Percentiles rank a stretch among this genome's conserved stretches.
phyloP scores from a whole-genome alignment of 2,797 vertebrate species.

The Sebastes melanostomus region DNA sequence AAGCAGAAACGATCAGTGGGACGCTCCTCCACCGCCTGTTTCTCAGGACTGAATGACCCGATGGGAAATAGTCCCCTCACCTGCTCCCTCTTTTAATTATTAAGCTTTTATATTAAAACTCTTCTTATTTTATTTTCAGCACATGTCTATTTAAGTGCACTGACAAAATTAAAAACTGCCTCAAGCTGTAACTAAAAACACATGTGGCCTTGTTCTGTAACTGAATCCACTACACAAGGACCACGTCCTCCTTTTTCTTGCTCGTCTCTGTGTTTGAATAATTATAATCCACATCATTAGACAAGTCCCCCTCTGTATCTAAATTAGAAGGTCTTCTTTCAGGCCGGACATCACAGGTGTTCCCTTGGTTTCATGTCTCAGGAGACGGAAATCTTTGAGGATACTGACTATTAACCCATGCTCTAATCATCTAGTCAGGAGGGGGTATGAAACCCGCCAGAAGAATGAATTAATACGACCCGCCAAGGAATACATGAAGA shows the following conservation, averaged over 20 bases:
- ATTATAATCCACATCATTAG: constrained; percentile 75
- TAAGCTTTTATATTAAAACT: neutral
- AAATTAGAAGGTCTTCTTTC: constrained; percentile 72
- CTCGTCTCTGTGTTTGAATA: constrained; percentile 67
- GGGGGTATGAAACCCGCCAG: constrained; percentile 68
- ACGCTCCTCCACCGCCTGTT: constrained; percentile 70
- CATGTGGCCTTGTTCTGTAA: constrained; percentile 17
- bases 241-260: constrained; percentile 47
- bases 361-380: constrained; percentile 75
- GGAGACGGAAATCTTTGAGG: constrained; percentile 76
- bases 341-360: constrained; percentile 81
- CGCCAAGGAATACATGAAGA: constrained; percentile 72
- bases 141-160: neutral
- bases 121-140: constrained; percentile 11
- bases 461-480: constrained; percentile 78
- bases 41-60: constrained; percentile 65
- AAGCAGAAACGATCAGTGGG: constrained; percentile 79
- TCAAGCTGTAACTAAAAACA: constrained; percentile 32
- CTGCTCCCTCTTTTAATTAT: constrained; percentile 41
- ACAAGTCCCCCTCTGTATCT: constrained; percentile 65
- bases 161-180: constrained; percentile 15
- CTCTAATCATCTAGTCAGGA: constrained; percentile 80
- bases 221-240: constrained; percentile 46
- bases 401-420: constrained; percentile 77
- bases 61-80: constrained; percentile 58